Evolutionary conservation across 2,113 vertebrate species (phyloP), one percentile per base, ranked within the genome.

Genomic region (Ciconia maguari): DNA sequence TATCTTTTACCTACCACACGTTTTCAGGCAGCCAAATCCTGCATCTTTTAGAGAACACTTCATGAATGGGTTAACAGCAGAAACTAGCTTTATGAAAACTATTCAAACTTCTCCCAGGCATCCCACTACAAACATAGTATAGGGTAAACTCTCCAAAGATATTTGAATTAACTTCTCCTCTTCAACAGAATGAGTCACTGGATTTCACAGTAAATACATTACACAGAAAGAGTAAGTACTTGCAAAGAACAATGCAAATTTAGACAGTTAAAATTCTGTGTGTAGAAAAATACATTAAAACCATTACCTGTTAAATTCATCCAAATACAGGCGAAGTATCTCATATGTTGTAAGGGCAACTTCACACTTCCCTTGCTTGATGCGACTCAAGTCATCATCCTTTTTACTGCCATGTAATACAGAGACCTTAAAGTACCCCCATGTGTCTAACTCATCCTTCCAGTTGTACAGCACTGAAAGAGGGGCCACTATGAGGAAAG

Each of bases 381-480:
- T 96, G n/a, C 99, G 98, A 93, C 82, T 97, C 87, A 99, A 80
- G 92, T 99, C 98, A 68, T 98, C 98, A 18, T 99, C 99, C 93
- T 99, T 99, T 96, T 95, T 99, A 97, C 97, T 98, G 58, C 99
- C 99, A 29, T 99, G 99, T 80, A 99, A 98, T 66, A 99, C 71
- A 80, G 94, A 98, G 34, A 98, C 96, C 95, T 97, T 99, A 89
- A 99, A 99, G 97, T 99, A 98, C 32, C 99, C 99, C 99, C 99
- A 99, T 2, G 99, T 99, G 46, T 99, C 99, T 93, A 99, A 94
- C 88, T 99, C 99, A 97, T 99, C 99, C 93, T 98, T 99, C 99
- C 99, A 99, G 95, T 99, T 99, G 91, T 99, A 99, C 49, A 99
- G 98, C 77, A 99, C 98, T 88, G 99, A 99, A 93, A 99, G 98